Conservation (phyloP, 2,888 invertebrate genomes). For the Leptarthrus brevirostris region DNA sequence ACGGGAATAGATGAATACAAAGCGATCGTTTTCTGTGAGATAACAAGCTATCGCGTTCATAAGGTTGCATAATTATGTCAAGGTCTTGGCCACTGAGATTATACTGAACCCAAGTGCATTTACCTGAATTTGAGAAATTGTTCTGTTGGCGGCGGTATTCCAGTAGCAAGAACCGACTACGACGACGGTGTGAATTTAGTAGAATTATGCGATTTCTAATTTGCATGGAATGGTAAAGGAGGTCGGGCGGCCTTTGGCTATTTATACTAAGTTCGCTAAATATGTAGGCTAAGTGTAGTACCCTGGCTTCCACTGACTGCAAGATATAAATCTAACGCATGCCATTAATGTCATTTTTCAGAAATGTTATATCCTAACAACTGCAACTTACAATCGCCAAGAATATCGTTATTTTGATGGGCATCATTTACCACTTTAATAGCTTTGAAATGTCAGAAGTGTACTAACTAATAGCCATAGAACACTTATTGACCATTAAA, state of each 20-base stretch:
- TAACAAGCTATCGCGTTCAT: constrained; percentile 48
- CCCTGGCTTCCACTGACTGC: background rate
- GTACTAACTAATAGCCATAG: constrained; percentile 1
- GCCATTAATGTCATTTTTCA: background rate
- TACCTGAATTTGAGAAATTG: constrained; percentile 45
- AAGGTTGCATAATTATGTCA: constrained; percentile 55
- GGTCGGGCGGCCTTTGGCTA: constrained; percentile 15
- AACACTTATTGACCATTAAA: constrained; percentile 3
- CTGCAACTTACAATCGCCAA: background rate
- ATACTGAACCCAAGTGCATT: constrained; percentile 50
- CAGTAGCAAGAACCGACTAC: constrained; percentile 16
- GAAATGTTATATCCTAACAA: constrained; percentile 5
- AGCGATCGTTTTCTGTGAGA: constrained; percentile 8
- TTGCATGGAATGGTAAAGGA: constrained; percentile 33
- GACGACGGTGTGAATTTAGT: constrained; percentile 9
- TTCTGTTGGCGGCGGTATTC: constrained; percentile 21
- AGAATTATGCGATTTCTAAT: constrained; percentile 23
- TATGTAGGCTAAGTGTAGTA: background rate
- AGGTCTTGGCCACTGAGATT: constrained; percentile 52
- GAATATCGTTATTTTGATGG: background rate
- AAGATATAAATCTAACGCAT: background rate
- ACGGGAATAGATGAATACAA: constrained; percentile 46
- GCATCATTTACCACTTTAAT: constrained; percentile 19
- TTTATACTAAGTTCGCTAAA: background rate
- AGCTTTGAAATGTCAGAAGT: constrained; percentile 21